Evolutionary conservation across 2,888 invertebrate genomes (phyloP), one percentile per base, ranked within the genome.

Genomic region (Amaurobius ferox): DNA sequence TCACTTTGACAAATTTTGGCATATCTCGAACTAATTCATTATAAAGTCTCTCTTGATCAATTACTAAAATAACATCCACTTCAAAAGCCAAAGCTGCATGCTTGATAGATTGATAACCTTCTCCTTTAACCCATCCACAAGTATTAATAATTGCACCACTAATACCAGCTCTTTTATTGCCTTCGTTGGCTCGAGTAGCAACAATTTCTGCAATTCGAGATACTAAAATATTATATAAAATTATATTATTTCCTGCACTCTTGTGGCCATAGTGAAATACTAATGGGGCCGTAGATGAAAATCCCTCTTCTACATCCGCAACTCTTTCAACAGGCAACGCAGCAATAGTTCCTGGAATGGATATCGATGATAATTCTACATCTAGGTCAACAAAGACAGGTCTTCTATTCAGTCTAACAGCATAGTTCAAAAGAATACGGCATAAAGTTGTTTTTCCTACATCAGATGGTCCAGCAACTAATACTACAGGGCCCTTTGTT

Each of bases 361-460:
- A 95, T 81, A 98, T 95, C 86, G 95, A 94, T 0, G 67, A 90
- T 89, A 99, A 98, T 0, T 98, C 99, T 0, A 98, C 96, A 93
- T 99, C 99, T 40, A 99, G 92, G 90, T 99, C 99, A 0, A 98
- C 97, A 91, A 94, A 97, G 79, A 99, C 95, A 0, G 99, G 99
- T 28, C 92, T 91, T 48, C 93, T 89, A 0, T 92, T 92, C 11
- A 83, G 94, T 88, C 99, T 93, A 0, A 98, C 98, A 0, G 97
- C 98, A 91, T 99, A 99, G 92, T 99, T 99, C 0, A 98, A 92
- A 6, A 99, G 92, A 88, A 99, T 94, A 87, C 95, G 93, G 79
- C 95, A 95, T 0, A 99, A 91, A 0, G 99, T 98, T 0, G 96
- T 96, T 92, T 99, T 99, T 23, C 99, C 99, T 0, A 99, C 99